Percentiles rank a stretch among this genome's conserved stretches.
phyloP scores from a whole-genome alignment of 2,113 vertebrate species.

The Channa argus region DNA sequence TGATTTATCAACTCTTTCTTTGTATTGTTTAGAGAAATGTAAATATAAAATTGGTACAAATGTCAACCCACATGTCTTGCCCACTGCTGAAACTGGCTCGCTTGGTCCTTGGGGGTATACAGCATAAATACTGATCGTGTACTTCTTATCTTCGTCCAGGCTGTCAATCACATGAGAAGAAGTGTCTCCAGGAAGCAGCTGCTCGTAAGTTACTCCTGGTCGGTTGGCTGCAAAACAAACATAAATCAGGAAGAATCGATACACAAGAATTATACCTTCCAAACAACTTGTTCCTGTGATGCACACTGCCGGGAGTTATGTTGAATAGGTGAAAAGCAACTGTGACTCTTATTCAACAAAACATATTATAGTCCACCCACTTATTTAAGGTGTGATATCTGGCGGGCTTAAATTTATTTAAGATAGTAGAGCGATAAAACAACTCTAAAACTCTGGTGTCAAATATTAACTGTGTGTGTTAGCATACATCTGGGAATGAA shows the following conservation, averaged over 20 bases:
- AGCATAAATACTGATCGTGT: slow-evolving; percentile 86
- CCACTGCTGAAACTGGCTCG: slow-evolving; percentile 82
- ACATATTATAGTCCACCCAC: too few species aligned
- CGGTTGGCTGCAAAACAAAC: slow-evolving; percentile 79
- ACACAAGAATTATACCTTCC: neutral
- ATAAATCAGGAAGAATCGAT: slow-evolving; percentile 8
- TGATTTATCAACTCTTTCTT: neutral
- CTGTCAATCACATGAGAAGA: slow-evolving; percentile 88
- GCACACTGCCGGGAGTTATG: neutral
- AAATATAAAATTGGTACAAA: neutral
- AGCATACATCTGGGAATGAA: slow-evolving; percentile 88
- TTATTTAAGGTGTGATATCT: neutral
- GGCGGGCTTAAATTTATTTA: neutral
- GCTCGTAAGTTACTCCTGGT: slow-evolving; percentile 83
- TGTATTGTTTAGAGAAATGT: too few species aligned
- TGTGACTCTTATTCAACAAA: neutral
- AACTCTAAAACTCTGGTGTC: neutral
- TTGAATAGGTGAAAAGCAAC: neutral
- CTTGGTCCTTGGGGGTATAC: slow-evolving; percentile 84
- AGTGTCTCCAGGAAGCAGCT: slow-evolving; percentile 79
- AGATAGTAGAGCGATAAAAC: too few species aligned
- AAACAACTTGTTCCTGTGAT: neutral
- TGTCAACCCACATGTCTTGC: slow-evolving; percentile 86
- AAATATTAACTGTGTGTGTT: neutral
- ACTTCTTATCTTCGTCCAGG: slow-evolving; percentile 87